These are phyloP conservation scores for Linyphia triangularis DNA, from an alignment of 2,888 invertebrate species.

Conservation along the genomic window DNA sequence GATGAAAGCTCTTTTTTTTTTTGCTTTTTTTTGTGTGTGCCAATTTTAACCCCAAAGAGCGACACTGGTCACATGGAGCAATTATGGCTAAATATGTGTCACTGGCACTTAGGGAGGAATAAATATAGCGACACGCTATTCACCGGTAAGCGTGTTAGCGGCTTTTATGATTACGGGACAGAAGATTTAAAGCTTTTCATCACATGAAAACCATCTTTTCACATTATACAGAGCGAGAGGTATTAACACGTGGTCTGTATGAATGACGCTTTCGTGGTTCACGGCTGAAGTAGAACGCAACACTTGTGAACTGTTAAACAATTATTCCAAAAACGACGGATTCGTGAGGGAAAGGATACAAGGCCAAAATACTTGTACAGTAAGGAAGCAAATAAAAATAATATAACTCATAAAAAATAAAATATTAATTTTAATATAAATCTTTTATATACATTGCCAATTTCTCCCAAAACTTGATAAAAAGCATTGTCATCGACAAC, in stretches of 20 bases:
- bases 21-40: too few relatives aligned
- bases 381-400: not conserved
- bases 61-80: not conserved
- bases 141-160: constrained; percentile 5
- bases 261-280: constrained; percentile 14
- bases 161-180: constrained; percentile 14
- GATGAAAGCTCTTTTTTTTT: too few relatives aligned
- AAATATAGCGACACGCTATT: constrained; percentile 29
- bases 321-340: too few relatives aligned
- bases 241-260: constrained; percentile 16
- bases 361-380: not conserved
- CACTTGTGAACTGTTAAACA: not conserved
- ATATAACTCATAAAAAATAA: too few relatives aligned
- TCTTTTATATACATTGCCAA: too few relatives aligned
- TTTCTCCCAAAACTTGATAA: too few relatives aligned
- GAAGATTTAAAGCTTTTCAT: not conserved
- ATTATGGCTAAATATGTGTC: constrained; percentile 40
- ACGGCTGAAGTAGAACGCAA: constrained; percentile 28
- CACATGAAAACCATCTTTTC: constrained; percentile 9
- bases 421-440: too few relatives aligned
- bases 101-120: constrained; percentile 16
- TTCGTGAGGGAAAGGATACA: too few relatives aligned
- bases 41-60: not conserved
- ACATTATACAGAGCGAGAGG: constrained; percentile 47
- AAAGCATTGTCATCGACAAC: too few relatives aligned